A percentile compares a stretch with the other conserved stretches of the same genome.
Conservation (phyloP, 2,797 vertebrate genomes). For the Chloroceryle inda region DNA sequence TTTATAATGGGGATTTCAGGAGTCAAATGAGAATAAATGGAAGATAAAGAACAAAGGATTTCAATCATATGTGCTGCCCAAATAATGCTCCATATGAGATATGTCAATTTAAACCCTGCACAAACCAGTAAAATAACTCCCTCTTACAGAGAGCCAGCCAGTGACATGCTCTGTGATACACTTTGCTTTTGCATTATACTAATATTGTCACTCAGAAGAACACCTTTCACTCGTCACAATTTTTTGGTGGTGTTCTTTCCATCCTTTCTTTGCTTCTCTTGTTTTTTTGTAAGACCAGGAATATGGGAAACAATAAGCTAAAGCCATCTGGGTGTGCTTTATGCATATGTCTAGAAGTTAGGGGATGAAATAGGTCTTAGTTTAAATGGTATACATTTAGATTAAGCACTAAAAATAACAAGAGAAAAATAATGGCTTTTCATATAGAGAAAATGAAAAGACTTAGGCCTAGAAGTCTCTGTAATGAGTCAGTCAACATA, state of each 20-base stretch:
- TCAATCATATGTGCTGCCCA: neutral
- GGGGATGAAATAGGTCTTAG: neutral
- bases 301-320: neutral
- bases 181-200: neutral
- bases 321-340: neutral
- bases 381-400: neutral
- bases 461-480: neutral
- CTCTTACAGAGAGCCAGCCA: neutral
- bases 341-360: neutral
- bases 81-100: neutral
- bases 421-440: neutral
- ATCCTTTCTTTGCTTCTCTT: neutral
- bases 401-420: neutral
- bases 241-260: neutral
- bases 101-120: neutral
- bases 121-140: neutral
- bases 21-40: neutral
- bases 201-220: neutral
- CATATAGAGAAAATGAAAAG: neutral
- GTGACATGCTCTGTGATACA: neutral
- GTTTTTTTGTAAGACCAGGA: neutral
- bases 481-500: constrained; percentile 22
- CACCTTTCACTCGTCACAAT: neutral
- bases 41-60: neutral
- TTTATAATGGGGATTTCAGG: neutral